Conservation (phyloP, 2,888 invertebrate species). For the Sympetrum striolatum region DNA sequence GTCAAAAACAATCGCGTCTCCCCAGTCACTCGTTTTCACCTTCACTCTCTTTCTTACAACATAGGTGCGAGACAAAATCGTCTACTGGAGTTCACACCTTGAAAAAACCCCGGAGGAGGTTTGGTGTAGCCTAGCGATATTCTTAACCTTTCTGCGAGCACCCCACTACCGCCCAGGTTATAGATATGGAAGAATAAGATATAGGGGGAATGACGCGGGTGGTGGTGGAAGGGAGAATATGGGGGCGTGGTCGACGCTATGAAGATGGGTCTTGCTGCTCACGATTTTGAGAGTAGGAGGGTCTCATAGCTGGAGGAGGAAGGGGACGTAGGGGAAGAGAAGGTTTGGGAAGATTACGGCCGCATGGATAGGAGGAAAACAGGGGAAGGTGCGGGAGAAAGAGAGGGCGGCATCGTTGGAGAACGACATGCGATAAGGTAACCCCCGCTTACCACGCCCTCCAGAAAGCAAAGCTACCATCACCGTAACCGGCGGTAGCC, state of each 20-base stretch:
- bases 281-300: conserved; percentile 15
- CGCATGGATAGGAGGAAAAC: neutral
- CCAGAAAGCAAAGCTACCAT: conserved; percentile 11
- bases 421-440: conserved; percentile 38
- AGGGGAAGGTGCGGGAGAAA: neutral
- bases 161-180: conserved; percentile 16
- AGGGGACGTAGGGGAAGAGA: neutral
- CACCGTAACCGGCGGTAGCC: neutral
- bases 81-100: neutral
- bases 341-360: conserved; percentile 24
- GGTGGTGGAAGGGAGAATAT: neutral
- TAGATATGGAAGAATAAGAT: conserved; percentile 2
- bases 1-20: too few species aligned
- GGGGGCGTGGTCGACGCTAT: conserved; percentile 33
- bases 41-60: neutral
- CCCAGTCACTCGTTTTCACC: too few species aligned
- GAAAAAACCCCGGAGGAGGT: neutral
- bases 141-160: neutral
- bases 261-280: conserved; percentile 16
- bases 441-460: conserved; percentile 4
- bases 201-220: conserved; percentile 11
- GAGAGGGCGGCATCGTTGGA: neutral
- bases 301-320: neutral
- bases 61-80: neutral
- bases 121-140: neutral